A percentile compares a stretch with the other conserved stretches of the same genome.
These are phyloP conservation scores for Folsomia candida DNA, from an alignment of 2,888 invertebrate genomes.

Conservation along the genomic window DNA sequence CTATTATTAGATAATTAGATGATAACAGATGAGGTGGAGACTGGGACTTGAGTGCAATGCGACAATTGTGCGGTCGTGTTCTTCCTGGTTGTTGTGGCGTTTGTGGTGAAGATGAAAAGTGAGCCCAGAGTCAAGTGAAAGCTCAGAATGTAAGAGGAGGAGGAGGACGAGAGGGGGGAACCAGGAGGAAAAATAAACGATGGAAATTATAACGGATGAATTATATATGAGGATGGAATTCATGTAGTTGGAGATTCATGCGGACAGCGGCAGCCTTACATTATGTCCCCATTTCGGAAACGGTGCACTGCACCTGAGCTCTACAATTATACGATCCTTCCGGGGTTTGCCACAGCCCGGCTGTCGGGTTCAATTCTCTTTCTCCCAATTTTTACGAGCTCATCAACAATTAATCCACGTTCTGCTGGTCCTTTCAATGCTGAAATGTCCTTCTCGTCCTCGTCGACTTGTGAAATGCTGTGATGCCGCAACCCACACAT, in stretches of 20 bases:
- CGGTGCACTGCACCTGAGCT: conserved; percentile 10
- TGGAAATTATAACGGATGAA: conserved; percentile 29
- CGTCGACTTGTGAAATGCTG: neutral
- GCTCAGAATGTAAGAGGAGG: too few species aligned
- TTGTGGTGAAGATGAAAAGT: too few species aligned
- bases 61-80: too few species aligned
- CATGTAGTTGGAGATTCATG: neutral
- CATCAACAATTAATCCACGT: conserved; percentile 19
- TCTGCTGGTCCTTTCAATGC: too few species aligned
- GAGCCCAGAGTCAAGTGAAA: too few species aligned
- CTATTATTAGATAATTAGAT: too few species aligned
- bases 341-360: neutral
- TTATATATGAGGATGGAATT: conserved; percentile 28
- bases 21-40: too few species aligned
- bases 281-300: neutral
- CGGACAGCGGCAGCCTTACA: neutral
- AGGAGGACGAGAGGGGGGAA: neutral
- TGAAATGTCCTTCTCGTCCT: neutral
- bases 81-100: too few species aligned
- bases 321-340: conserved; percentile 2
- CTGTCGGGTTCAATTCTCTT: conserved; percentile 14
- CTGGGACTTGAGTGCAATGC: too few species aligned
- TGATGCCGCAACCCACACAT: neutral
- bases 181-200: conserved; percentile 19
- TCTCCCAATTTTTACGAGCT: conserved; percentile 10